Percentiles rank a stretch among this genome's conserved stretches.
Evolutionary conservation across 2,888 invertebrate genomes (phyloP).

Genomic region (Phytoseiulus persimilis): DNA sequence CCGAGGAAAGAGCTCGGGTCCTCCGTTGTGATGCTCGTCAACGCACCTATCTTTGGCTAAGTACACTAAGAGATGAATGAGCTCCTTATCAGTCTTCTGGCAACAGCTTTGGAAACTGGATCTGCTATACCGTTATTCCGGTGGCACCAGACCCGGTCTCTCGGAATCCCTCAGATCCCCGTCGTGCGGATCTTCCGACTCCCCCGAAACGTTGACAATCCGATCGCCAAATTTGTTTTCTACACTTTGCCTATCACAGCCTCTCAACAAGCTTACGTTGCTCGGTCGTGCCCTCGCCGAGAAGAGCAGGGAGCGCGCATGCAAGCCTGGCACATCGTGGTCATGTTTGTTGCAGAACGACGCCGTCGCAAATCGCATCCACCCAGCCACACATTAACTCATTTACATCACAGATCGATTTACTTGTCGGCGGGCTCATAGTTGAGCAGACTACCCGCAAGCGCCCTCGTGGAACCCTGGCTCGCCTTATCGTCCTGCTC

Average conservation of each 20-base stretch:
- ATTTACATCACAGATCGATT: background rate
- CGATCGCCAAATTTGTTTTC: background rate
- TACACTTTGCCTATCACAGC: conserved; percentile 5
- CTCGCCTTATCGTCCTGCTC: conserved; percentile 51
- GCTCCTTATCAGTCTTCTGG: background rate
- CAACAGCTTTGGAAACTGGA: background rate
- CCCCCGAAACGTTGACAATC: background rate
- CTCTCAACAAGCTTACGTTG: background rate
- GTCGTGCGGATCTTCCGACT: background rate
- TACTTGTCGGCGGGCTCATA: conserved; percentile 54
- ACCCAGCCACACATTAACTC: background rate
- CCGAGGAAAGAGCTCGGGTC: background rate
- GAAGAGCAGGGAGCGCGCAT: background rate
- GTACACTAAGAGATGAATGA: background rate
- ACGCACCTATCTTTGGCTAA: background rate
- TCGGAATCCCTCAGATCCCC: background rate
- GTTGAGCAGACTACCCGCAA: conserved; percentile 65
- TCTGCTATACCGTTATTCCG: background rate
- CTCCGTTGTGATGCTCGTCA: background rate
- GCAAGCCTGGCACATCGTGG: background rate
- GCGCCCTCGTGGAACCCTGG: conserved; percentile 61
- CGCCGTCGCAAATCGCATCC: background rate
- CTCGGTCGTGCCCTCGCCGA: background rate
- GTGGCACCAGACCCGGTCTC: background rate
- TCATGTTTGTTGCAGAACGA: background rate